Conservation (phyloP, 2,113 vertebrate genomes). For the Mastomys natalensis region DNA sequence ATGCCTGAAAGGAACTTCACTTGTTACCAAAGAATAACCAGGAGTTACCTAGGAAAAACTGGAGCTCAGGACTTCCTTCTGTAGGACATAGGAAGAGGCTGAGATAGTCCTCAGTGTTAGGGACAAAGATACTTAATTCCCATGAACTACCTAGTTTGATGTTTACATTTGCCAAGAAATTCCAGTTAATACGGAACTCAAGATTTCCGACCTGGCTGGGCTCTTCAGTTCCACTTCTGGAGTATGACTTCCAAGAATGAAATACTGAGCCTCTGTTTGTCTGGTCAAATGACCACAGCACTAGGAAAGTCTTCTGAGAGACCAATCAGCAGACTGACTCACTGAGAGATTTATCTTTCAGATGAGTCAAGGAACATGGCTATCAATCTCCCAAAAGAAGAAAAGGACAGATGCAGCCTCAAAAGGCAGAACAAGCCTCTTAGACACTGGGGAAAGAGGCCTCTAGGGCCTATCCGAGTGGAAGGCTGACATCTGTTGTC, state of each 20-base stretch:
- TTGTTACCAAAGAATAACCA: not conserved
- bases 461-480: not conserved
- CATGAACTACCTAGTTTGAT: not conserved
- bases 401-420: not conserved
- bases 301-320: not conserved
- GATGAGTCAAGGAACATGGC: not conserved
- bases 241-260: not conserved
- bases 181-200: not conserved
- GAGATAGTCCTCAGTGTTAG: fast-evolving
- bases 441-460: not conserved
- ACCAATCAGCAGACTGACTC: not conserved
- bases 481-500: not conserved
- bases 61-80: not conserved
- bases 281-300: not conserved
- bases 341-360: not conserved
- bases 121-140: not conserved
- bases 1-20: not conserved
- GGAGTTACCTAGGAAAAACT: not conserved
- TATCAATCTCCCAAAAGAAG: not conserved
- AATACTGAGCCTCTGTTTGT: not conserved
- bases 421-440: not conserved
- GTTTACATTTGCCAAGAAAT: conserved; percentile 10
- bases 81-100: not conserved
- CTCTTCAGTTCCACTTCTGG: not conserved
- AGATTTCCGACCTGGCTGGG: not conserved